A percentile compares a stretch with the other conserved stretches of the same genome.
These are phyloP conservation scores for Acronicta psi DNA, from an alignment of 2,888 invertebrate species.

Conservation along the genomic window DNA sequence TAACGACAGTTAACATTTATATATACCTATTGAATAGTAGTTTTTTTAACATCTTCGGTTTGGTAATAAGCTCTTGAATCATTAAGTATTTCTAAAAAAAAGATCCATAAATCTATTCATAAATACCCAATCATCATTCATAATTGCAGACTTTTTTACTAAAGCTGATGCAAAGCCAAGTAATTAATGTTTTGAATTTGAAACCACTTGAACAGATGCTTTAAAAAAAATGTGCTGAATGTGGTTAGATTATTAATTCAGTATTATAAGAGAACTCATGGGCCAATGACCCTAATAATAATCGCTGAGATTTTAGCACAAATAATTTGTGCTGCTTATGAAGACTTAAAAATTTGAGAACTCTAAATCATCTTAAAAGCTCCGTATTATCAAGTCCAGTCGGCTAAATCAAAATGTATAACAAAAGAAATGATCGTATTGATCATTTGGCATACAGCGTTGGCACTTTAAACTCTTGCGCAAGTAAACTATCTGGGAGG, in stretches of 20 bases:
- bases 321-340: too few species aligned
- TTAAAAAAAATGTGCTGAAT: background rate
- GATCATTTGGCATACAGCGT: conserved; percentile 46
- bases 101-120: conserved; percentile 1
- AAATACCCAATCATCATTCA: conserved; percentile 1
- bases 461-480: conserved; percentile 54
- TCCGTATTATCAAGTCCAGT: too few species aligned
- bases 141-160: background rate
- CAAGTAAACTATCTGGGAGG: conserved; percentile 45
- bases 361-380: too few species aligned
- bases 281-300: too few species aligned
- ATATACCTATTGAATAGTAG: conserved; percentile 1
- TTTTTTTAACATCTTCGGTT: background rate
- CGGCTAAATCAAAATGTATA: conserved; percentile 36
- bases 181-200: background rate
- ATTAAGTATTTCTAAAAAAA: background rate
- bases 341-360: too few species aligned
- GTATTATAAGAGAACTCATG: too few species aligned
- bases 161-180: background rate
- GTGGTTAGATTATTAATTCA: background rate
- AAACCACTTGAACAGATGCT: background rate
- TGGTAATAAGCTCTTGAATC: background rate
- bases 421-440: conserved; percentile 39
- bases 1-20: conserved; percentile 13
- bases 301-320: too few species aligned